Base-by-base conservation (phyloP, 2,797 vertebrate species). In the Intellagama lesueurii region DNA sequence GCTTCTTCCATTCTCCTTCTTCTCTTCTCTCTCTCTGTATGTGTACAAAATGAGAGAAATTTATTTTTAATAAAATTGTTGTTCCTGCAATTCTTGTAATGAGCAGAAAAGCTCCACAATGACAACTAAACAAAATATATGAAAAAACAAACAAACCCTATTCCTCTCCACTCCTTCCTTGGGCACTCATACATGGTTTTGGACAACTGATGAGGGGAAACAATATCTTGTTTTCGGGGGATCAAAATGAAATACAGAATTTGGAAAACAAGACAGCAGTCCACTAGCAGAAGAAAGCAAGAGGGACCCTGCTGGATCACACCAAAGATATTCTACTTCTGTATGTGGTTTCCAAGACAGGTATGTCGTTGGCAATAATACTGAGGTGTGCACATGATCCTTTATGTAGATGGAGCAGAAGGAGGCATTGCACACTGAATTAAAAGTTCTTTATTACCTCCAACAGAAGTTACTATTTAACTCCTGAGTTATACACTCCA, bases 371-470 rank as follows among this genome's bases (percentile, higher is more conserved):
- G 0, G 72, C 11, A 4, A 52, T 3, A 0, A 83, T 77, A 79
- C 3, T 0, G 28, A 70, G 52, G 80, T 81, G 40, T 88, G 68
- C 40, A 94, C 91, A 85, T 81, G 83, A 94, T 56, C n/a, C 32
- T 66, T 6, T 0, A 0, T 14, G 40, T 72, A 82, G 40, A 81
- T 81, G 47, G 68, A 35, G 80, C 91, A 85, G 80, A 32, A 11
- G 14, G 77, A 60, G 35, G 40, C n/a, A 83, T 83, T 35, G 47
- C 70, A 35, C 56, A 49, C 12, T 60, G 81, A 92, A 93, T 86
- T 66, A 88, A 93, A 94, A 95, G 92, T 40, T 87, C 92, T 96
- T 96, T 92, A 87, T 87, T 96, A 95, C 95, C 95, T 91, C 82
- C n/a, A 47, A 91, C 89, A 91, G 76, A 91, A 87, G 83, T 97